Evolutionary conservation across 2,113 vertebrate genomes (phyloP), one percentile per base, ranked within the genome.

Genomic region (Smithornis capensis): DNA sequence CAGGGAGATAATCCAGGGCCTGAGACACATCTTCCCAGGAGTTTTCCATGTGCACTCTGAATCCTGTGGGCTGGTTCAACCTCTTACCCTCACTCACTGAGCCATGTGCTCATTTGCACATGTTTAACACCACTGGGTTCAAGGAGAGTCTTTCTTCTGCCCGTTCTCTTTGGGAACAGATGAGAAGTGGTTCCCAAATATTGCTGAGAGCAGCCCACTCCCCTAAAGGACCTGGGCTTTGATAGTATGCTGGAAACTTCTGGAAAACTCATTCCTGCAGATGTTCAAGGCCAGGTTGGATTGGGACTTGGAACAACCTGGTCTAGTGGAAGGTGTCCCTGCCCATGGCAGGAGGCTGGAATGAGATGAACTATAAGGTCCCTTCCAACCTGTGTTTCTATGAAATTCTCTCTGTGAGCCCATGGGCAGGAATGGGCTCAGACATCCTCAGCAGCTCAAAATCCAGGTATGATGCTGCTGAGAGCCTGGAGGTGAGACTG

Each of bases 91-190:
- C 8, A 0, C 57, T 8, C 4, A 3, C 63, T n/a, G 59, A 50
- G 69, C 69, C 76, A 6, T 0, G 25, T 29, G 47, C 33, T 55
- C 50, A 2, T 19, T 76, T 33, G 24, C 65, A 44, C 1, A 1
- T 11, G 42, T 18, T 82, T n/a, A 12, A 4, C 38, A 18, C 29
- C 44, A 0, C 67, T 11, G 64, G 22, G n/a, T 28, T 35, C 5
- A 1, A 5, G 2, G 12, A 4, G 2, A 70, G 6, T 3, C 2
- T 0, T 67, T 29, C 19, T 63, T 57, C 25, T 69, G 14, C 14
- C 50, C 4, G 1, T 4, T 22, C 13, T 45, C 23, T 11, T 23
- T 0, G 1, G 56, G 35, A 18, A 4, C 8, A 16, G 44, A 7
- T 10, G 28, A 42, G 38, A 27, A 35, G 9, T 3, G 55, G 5